Percentiles rank a stretch among this genome's conserved stretches.
Conservation (phyloP, 53 echinoderm and acorn worm species). For the Patiria pectinifera region DNA sequence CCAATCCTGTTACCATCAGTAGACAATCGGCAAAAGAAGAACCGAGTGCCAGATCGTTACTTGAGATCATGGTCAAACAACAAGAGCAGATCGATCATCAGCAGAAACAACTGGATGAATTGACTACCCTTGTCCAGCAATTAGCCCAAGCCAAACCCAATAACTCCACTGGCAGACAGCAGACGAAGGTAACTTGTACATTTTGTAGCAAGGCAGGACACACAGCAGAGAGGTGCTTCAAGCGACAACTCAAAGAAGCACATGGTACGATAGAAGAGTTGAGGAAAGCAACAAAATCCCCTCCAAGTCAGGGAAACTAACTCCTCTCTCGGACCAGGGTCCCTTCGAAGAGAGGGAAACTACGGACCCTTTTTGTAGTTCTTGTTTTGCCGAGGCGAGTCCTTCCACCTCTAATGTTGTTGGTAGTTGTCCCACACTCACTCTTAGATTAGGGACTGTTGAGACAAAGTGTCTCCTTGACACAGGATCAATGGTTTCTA, state of each 20-base stretch:
- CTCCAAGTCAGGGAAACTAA: conserved; percentile 11
- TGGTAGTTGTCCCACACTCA: neutral
- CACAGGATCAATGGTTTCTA: neutral
- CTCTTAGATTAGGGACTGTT: neutral
- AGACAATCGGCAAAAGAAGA: neutral
- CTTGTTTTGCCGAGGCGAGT: neutral
- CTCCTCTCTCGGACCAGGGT: conserved; percentile 10
- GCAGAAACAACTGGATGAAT: neutral
- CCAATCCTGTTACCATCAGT: neutral
- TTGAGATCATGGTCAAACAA: conserved; percentile 8
- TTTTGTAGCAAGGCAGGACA: conserved; percentile 14
- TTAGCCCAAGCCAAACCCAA: neutral
- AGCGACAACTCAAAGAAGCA: neutral
- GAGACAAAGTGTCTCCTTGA: neutral
- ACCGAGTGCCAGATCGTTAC: neutral
- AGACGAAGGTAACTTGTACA: neutral
- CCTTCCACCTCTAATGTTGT: neutral
- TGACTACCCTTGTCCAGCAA: neutral
- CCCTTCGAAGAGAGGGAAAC: neutral
- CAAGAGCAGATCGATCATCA: conserved; percentile 9
- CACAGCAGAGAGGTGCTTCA: neutral
- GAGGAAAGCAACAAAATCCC: neutral
- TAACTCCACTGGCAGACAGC: neutral
- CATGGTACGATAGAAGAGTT: neutral
- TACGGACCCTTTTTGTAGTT: conserved; percentile 2